Percentiles rank a stretch among this genome's conserved stretches.
Evolutionary conservation across 2,113 vertebrate genomes (phyloP).

Genomic region (Corythornis madagascariensis): DNA sequence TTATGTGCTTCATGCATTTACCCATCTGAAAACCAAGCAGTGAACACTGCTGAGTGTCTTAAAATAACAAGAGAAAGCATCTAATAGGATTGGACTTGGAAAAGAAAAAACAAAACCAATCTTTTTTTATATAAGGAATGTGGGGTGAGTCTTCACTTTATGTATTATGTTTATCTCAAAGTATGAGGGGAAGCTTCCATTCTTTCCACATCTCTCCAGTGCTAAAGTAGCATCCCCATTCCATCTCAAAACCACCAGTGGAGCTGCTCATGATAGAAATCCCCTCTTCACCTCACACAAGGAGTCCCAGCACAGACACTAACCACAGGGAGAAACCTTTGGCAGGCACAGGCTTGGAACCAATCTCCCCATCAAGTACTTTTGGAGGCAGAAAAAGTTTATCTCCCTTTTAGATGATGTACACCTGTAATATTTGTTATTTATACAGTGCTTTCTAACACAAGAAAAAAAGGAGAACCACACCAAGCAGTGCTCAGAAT

Average conservation of each 20-base stretch:
- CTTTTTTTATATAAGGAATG: background rate
- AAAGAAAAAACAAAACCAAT: too few species aligned
- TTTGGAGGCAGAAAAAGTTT: background rate
- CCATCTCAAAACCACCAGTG: background rate
- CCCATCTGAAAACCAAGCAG: background rate
- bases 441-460: background rate
- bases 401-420: background rate
- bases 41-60: background rate
- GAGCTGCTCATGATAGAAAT: background rate
- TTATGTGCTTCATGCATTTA: background rate
- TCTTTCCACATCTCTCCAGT: background rate
- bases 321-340: background rate
- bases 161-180: background rate
- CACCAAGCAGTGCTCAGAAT: background rate
- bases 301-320: background rate
- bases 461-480: background rate
- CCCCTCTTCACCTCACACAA: background rate
- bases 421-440: background rate
- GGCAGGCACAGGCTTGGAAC: background rate
- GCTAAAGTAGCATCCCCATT: background rate
- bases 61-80: background rate
- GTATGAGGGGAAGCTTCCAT: background rate
- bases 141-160: background rate
- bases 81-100: background rate
- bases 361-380: background rate